Evolutionary conservation across 1,140 invertebrate species (phyloP), one percentile per base, ranked within the genome.

Genomic region (Drosophila tristis): DNA sequence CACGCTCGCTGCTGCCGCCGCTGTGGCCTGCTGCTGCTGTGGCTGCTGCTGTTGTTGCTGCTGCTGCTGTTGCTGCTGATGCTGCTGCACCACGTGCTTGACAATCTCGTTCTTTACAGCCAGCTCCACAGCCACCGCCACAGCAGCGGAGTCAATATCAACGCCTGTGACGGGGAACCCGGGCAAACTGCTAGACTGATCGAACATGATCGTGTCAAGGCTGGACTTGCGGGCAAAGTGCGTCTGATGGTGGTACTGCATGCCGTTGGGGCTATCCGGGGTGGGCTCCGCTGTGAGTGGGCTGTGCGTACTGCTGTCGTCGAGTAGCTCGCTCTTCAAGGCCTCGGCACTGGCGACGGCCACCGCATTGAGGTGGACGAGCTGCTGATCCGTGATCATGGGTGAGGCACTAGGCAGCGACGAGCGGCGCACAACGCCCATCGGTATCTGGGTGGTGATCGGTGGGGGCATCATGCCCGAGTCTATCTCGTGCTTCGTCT

Each of bases 301-400:
- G 48, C 93, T 94, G 61, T 93, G 93, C 55, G 95, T 94, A 70
- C 94, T 95, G 63, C 93, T 94, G 63, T 96, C 96, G 79, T 96
- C 96, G 2, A 95, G 85, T 2, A 94, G 92, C 91, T 96, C 96
- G 43, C 95, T 95, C 85, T 96, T 96, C 16, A 96, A 59, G 90
- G 92, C 49, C 93, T 78, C 50, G 70, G 93, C 31, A 93, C 94
- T 70, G 82, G 92, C 16, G 93, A 93, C 61, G 29, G 71, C 74
- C 31, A 76, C 79, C 5, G 72, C 79, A 39, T 31, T 90, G 4
- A 91, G 20, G 44, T 91, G 91, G 15, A 77, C 78, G 64, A 91
- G 61, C 31, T 91, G 87, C 26, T 92, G 90, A 42, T 92, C 91
- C 5, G 91, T 91, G 8, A 92, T 81, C 89, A 92, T 90, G 11